Base-by-base conservation (phyloP, 2,113 vertebrate genomes). In the Tympanuchus pallidicinctus region DNA sequence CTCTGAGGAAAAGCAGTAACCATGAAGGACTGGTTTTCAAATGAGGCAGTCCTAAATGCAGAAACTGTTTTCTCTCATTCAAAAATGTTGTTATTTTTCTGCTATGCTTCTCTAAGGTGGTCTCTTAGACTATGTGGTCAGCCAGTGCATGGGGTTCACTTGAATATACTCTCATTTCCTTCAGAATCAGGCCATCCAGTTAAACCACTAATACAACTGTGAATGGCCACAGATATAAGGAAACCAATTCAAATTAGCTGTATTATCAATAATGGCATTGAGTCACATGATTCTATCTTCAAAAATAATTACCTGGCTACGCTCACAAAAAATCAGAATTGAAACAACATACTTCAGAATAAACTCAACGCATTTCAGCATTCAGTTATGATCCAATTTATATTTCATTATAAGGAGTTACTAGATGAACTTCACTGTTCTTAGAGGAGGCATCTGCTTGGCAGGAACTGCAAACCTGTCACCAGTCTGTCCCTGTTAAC, bases 401-500 rank as follows among this genome's bases (percentile, higher is more conserved):
- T 59, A 83, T 88, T 88, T 89, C 86, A 86, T 92, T 91, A 81
- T 67, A 54, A 84, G 47, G 54, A 91, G 63, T 3, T 93, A 43
- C 47, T 78, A 61, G 82, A 89, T 48, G 89, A 93, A 81, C 36
- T 78, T 75, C 21, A 12, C 64, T 75, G 47, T 80, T 94, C 72
- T 84, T 65, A 43, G 76, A 47, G 52, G 25, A 74, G 82, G 81
- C 34, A 75, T 90, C 30, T 90, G 69, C 69, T 80, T 90, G 82
- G 79, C 69, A 86, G 82, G 72, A 73, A 59, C 3, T 86, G 76
- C 64, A 92, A n/a, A 45, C 75, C 56, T 82, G 75, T 92, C 95
- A 89, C 93, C 82, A 86, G 57, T 19, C 78, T 89, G 60, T 77
- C 67, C 48, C 67, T 80, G 32, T 56, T 74, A 89, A 52, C 12